Base-by-base conservation (phyloP, 2,113 vertebrate species). In the Orcinus orca region DNA sequence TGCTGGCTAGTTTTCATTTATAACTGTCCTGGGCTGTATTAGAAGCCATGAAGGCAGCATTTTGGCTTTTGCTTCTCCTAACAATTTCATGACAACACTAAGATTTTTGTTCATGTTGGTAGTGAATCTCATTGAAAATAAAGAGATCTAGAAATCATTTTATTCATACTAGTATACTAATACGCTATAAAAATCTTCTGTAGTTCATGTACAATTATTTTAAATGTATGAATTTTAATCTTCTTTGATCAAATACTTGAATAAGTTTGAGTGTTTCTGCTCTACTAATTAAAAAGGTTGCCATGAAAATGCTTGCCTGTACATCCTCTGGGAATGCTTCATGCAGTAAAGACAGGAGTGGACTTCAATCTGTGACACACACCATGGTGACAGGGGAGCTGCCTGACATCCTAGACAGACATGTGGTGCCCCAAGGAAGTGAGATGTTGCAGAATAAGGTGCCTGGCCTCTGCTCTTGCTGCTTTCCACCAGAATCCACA, bases 351-450 rank as follows among this genome's bases (percentile, higher is more conserved):
- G 38, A 44, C 18, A 21, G 8, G 81, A n/a, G 23, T 12, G 67
- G 8, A 2, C 5, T 17, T 25, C 71, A 2, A 31, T 20, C 90
- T 67, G 38, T 26, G 50, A 3, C 3, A 1, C 0, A 3, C 2
- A 6, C 31, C 50, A 12, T 0, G 9, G 41, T 33, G n/a, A 18
- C 14, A 14, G 36, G 53, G 11, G 17, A 12, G 44, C 47, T 13
- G 3, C 31, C 65, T 25, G 65, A 23, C 15, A 20, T 6, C 33
- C 65, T 3, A 36, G n/a, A 17, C 36, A 38, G 67, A 71, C 18
- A 23, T 8, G 23, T 10, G 29, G n/a, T 1, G 8, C n/a, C 50
- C 79, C 31, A 26, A 10, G 36, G 70, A 87, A 1, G 33, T 33
- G 36, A 86, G 47, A 14, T 13, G 25, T 26, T 21, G 18, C 21